Evolutionary conservation across 2,797 vertebrate species (phyloP).

Genomic region (Glossophaga mutica): DNA sequence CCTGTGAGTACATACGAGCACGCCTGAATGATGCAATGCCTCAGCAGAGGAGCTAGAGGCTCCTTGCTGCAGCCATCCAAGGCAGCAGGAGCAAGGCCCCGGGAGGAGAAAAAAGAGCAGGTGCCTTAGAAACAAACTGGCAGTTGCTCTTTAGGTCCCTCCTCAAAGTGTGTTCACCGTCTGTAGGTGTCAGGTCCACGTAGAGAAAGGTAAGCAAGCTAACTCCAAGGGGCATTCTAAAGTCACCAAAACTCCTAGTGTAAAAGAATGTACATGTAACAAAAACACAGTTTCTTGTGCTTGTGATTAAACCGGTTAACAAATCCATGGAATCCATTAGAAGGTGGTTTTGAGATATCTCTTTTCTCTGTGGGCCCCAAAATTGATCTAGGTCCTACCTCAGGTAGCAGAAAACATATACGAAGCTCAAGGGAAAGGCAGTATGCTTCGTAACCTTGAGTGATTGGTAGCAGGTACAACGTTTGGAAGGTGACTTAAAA

Average conservation of each 20-base stretch:
- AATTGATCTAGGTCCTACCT: background rate
- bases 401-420: background rate
- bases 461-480: background rate
- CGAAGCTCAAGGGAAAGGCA: background rate
- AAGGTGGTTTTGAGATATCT: background rate
- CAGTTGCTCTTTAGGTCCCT: background rate
- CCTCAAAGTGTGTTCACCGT: background rate
- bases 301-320: background rate
- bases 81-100: background rate
- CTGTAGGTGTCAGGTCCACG: background rate
- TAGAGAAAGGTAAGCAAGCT: background rate
- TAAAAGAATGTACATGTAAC: background rate
- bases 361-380: background rate
- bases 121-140: background rate
- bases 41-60: background rate
- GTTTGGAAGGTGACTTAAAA: background rate
- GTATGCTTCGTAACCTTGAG: background rate
- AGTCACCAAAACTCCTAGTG: background rate
- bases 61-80: background rate
- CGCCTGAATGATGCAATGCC: background rate
- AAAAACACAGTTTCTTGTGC: background rate
- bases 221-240: background rate
- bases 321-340: background rate
- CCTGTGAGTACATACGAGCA: background rate
- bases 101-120: background rate